Percentiles rank a stretch among this genome's conserved stretches.
These are phyloP conservation scores for Drosophila pandora DNA, from an alignment of 1,140 invertebrate species.

Conservation along the genomic window DNA sequence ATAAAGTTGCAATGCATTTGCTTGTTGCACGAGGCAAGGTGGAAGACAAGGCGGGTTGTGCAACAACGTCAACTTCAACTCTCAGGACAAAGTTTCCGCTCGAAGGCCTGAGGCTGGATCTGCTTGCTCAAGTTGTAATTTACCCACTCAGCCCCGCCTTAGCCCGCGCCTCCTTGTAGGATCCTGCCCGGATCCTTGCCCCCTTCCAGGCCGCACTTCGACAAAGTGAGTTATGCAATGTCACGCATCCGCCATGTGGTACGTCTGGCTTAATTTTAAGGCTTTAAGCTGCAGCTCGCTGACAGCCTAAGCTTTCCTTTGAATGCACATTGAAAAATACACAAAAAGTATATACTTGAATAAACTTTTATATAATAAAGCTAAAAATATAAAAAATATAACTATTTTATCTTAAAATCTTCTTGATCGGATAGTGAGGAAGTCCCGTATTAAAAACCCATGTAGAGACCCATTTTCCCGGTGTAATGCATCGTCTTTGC, in stretches of 20 bases:
- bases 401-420: too few relatives aligned
- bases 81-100: conserved; percentile 69
- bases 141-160: conserved; percentile 29
- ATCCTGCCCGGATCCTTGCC: too few relatives aligned
- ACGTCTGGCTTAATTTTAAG: conserved; percentile 50
- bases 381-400: too few relatives aligned
- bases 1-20: conserved; percentile 81
- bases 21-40: conserved; percentile 46
- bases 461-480: background rate
- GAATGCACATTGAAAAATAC: background rate
- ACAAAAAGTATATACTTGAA: background rate
- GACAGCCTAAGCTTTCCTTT: conserved; percentile 53
- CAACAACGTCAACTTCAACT: conserved; percentile 39
- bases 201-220: background rate
- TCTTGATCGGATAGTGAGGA: too few relatives aligned
- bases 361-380: too few relatives aligned
- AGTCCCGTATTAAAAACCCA: too few relatives aligned
- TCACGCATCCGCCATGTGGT: conserved; percentile 68
- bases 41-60: background rate
- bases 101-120: conserved; percentile 35
- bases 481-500: conserved; percentile 22
- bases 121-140: conserved; percentile 58
- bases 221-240: conserved; percentile 64
- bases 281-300: conserved; percentile 65
- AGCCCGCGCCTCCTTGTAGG: background rate